phyloP scores from a whole-genome alignment of 2,888 invertebrate genomes.

The Cosmorhoe ocellata region DNA sequence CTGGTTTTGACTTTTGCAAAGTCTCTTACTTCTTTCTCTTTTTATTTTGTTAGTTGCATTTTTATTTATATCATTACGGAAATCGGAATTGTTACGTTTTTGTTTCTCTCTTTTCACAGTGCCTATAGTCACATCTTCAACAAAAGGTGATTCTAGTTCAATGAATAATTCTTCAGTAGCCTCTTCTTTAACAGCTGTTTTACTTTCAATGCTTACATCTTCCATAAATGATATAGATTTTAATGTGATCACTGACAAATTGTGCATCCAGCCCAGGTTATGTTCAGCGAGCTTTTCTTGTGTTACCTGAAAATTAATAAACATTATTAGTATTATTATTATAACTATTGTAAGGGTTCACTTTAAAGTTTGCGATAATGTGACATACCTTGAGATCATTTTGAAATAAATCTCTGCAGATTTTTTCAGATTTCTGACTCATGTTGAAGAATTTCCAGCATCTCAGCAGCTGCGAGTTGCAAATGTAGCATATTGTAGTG shows the following conservation, averaged over 20 bases:
- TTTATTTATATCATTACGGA: neutral
- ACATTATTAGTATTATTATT: neutral
- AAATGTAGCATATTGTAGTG: conserved; percentile 16
- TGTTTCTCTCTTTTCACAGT: neutral
- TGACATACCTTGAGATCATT: conserved; percentile 7
- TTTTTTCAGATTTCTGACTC: conserved; percentile 22
- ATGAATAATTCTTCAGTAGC: neutral
- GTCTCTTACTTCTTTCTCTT: neutral
- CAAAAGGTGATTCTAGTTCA: neutral
- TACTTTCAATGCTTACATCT: conserved; percentile 4
- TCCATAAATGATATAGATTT: conserved; percentile 1
- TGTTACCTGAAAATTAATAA: conserved; percentile 8
- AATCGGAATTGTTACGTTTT: neutral
- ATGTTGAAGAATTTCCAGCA: conserved; percentile 15
- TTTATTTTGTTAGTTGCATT: conserved; percentile 3
- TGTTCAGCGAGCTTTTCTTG: conserved; percentile 4
- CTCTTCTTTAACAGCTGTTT: conserved; percentile 9
- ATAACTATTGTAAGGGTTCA: too few species aligned
- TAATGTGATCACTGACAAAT: conserved; percentile 2
- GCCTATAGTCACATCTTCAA: conserved; percentile 3
- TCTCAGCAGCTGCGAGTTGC: conserved; percentile 11
- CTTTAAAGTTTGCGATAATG: too few species aligned
- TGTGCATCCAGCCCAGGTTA: conserved; percentile 19
- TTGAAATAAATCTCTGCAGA: conserved; percentile 10
- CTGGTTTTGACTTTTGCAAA: neutral